phyloP scores from a whole-genome alignment of 2,113 vertebrate genomes.

The Tauraco erythrolophus region DNA sequence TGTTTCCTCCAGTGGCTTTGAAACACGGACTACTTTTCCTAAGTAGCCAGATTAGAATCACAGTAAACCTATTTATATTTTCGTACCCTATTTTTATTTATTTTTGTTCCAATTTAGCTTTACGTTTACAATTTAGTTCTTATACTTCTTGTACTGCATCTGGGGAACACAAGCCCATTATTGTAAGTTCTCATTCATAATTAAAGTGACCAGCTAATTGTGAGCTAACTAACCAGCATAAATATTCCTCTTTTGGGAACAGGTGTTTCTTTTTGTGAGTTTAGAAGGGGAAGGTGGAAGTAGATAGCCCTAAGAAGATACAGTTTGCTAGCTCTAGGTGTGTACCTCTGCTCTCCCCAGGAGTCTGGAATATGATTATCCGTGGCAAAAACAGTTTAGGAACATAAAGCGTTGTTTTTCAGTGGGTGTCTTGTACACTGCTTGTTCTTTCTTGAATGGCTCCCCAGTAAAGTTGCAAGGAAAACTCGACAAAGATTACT shows the following conservation, averaged over 20 bases:
- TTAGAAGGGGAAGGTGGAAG: not conserved
- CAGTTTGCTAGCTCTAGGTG: not conserved
- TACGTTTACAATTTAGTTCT: not conserved
- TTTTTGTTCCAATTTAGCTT: not conserved
- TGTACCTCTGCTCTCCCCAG: not conserved
- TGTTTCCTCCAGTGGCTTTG: not conserved
- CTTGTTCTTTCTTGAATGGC: not conserved
- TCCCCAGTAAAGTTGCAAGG: not conserved
- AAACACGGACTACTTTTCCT: not conserved
- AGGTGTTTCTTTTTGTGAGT: not conserved
- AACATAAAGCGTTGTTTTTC: not conserved
- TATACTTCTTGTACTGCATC: not conserved
- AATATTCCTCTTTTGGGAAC: not conserved
- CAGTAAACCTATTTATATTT: not conserved
- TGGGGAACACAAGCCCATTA: not conserved
- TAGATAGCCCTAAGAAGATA: not conserved
- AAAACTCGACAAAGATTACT: not conserved
- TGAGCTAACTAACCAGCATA: not conserved
- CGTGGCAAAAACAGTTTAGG: not conserved
- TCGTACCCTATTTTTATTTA: not conserved
- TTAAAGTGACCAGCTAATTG: not conserved
- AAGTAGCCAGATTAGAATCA: not conserved
- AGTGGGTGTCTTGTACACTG: not conserved
- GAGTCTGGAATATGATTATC: not conserved
- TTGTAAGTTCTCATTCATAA: not conserved